Evolutionary conservation across 2,113 vertebrate species (phyloP), one percentile per base, ranked within the genome.

Genomic region (Brevimyrus niger): DNA sequence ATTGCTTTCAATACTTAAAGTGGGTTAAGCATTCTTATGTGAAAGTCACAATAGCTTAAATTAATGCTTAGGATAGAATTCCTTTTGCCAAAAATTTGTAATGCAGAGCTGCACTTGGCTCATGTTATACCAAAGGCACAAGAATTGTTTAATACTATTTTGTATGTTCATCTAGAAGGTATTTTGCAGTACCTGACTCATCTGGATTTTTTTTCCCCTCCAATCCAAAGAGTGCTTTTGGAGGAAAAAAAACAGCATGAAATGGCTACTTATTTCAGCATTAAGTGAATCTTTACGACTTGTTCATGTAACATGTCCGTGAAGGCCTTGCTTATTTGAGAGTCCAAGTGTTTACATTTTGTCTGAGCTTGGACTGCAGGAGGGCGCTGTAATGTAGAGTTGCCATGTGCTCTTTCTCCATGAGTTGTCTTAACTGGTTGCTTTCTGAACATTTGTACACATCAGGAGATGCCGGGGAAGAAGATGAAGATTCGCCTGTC

Each of bases 401-500:
- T 21, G 4, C 9, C 80, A 65, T 88, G 89, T 86, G 86, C n/a
- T n/a, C 21, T 89, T 47, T 58, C 9, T 15, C 90, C 10, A 31
- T 89, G 88, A 90, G 61, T 90, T 89, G 48, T 82, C 53, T 84
- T 96, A 95, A 96, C 93, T 80, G 91, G 1, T 15, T 50, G 83
- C 69, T 94, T 90, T 96, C 91, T 96, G 94, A 92, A 91, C 93
- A 91, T 96, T 94, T 95, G 91, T 94, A 93, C 92, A 93, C 92
- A 13, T 92, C 96, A 97, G 98, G 98, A 96, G 96, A 96, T 95
- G 94, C 93, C 92, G 90, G 93, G 95, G 95, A 97, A 90, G 96
- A 98, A 97, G 96, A 97, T 91, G 96, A 97, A 97, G 96, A 97
- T 95, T 91, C 2, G 91, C 95, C 93, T 94, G 95, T 94, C 95